These are phyloP conservation scores for Hemaris fuciformis DNA, from an alignment of 2,888 invertebrate species.

Conservation along the genomic window DNA sequence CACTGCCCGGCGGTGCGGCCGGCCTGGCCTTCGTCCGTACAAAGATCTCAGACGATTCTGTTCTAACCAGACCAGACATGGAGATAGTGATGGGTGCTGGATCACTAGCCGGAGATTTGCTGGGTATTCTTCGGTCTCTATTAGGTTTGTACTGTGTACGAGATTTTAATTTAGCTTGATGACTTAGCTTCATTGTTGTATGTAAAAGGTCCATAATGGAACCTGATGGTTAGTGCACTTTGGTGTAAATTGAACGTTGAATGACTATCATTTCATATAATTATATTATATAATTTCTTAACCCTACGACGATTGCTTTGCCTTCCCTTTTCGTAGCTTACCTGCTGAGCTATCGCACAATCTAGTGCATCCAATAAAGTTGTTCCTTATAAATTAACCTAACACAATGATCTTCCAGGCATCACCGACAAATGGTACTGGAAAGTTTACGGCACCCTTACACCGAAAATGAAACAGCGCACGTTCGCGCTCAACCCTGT, in stretches of 20 bases:
- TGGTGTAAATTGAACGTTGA: too few relatives aligned
- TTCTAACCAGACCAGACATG: conserved; percentile 89
- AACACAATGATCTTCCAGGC: too few relatives aligned
- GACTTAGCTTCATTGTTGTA: not conserved
- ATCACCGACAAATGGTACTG: conserved; percentile 82
- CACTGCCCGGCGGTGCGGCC: conserved; percentile 89
- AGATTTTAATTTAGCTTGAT: not conserved
- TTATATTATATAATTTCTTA: too few relatives aligned
- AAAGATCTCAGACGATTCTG: conserved; percentile 78
- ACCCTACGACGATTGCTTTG: too few relatives aligned
- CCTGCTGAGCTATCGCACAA: too few relatives aligned
- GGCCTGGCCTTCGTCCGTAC: conserved; percentile 89
- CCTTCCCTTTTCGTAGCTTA: too few relatives aligned
- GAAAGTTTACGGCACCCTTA: conserved; percentile 77
- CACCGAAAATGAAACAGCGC: conserved; percentile 60
- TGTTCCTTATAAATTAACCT: too few relatives aligned
- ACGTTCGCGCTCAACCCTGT: conserved; percentile 88
- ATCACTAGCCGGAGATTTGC: conserved; percentile 86
- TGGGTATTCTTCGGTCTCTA: conserved; percentile 84
- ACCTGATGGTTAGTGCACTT: too few relatives aligned
- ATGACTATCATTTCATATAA: too few relatives aligned
- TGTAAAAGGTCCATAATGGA: not conserved
- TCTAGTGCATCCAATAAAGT: too few relatives aligned
- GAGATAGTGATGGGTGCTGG: conserved; percentile 91
- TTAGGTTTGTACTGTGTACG: conserved; percentile 69